phyloP scores from a whole-genome alignment of 1,140 invertebrate species.

The Aphelinus atriplicis region DNA sequence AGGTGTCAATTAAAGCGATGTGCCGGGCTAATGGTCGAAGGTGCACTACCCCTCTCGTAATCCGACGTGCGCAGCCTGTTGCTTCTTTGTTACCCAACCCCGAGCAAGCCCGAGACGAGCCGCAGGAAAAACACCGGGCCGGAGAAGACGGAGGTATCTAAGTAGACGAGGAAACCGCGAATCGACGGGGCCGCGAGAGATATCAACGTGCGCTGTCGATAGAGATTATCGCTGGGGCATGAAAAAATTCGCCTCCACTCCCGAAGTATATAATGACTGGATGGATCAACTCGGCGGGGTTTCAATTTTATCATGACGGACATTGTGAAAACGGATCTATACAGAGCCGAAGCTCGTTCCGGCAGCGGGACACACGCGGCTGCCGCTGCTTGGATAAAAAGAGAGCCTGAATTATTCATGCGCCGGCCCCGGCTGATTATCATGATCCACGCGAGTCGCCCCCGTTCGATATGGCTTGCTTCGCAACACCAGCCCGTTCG shows the following conservation, averaged over 20 bases:
- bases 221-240: no score
- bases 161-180: no score
- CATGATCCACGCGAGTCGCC: slow-evolving; percentile 48
- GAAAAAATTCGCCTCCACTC: no score
- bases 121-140: slow-evolving; percentile 29
- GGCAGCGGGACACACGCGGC: background rate
- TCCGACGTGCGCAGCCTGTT: slow-evolving; percentile 47
- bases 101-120: no score
- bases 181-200: no score
- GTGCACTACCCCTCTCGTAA: slow-evolving; percentile 48
- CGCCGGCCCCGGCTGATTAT: slow-evolving; percentile 48
- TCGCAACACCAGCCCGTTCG: no score
- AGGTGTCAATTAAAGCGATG: slow-evolving; percentile 62
- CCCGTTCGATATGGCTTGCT: background rate
- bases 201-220: no score
- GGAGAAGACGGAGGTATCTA: no score
- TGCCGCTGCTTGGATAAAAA: background rate
- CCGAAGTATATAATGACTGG: no score
- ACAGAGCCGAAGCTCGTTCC: background rate
- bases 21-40: slow-evolving; percentile 61
- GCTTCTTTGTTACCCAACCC: slow-evolving; percentile 49
- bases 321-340: background rate
- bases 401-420: slow-evolving; percentile 59
- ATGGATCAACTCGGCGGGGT: background rate
- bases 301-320: slow-evolving; percentile 14